Percentiles rank a stretch among this genome's conserved stretches.
phyloP scores from a whole-genome alignment of 2,113 vertebrate genomes.

The Dryoscopus gambensis region DNA sequence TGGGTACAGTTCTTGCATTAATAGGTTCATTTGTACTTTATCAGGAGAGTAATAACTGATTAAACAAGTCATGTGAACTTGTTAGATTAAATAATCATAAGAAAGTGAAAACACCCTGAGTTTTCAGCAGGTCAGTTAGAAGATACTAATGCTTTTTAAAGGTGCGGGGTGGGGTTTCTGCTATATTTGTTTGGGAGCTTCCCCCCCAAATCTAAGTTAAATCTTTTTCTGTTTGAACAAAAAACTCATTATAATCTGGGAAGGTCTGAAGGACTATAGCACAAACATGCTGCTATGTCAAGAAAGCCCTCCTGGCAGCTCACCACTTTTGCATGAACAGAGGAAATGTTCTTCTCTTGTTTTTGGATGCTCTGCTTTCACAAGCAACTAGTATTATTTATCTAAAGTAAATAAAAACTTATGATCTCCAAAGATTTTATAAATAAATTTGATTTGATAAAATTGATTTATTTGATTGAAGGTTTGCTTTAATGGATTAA shows the following conservation, averaged over 20 bases:
- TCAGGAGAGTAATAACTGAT: neutral
- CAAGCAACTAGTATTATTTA: neutral
- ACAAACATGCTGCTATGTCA: neutral
- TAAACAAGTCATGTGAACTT: neutral
- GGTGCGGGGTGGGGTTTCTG: neutral
- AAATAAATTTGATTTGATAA: too few relatives aligned
- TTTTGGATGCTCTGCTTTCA: neutral
- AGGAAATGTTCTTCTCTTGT: neutral
- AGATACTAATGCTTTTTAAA: neutral
- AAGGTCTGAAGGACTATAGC: neutral
- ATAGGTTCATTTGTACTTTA: neutral
- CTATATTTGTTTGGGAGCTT: neutral
- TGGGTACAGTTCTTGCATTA: neutral
- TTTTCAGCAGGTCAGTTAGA: neutral
- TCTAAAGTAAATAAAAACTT: neutral
- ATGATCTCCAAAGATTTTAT: neutral
- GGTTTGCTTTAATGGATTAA: neutral
- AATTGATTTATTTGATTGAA: neutral
- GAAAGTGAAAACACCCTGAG: neutral
- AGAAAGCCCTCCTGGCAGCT: neutral
- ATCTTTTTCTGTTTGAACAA: neutral
- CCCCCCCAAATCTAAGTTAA: rapidly evolving
- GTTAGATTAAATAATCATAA: neutral
- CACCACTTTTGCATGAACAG: neutral
- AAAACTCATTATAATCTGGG: neutral